A percentile compares a stretch with the other conserved stretches of the same genome.
Conservation (phyloP, 2,113 vertebrate species). For the Myotis lucifugus region DNA sequence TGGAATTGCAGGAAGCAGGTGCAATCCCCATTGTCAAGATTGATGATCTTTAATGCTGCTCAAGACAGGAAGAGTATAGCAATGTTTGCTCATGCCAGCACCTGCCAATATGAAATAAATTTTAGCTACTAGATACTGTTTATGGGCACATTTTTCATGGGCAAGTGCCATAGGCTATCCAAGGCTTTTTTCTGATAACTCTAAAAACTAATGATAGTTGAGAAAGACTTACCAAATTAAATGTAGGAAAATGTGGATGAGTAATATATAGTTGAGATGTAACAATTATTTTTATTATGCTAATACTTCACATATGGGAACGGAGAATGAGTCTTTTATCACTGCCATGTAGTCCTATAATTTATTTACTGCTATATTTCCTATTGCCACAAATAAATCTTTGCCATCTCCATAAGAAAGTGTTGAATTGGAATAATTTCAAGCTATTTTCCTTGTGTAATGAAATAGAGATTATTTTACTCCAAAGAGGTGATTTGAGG, state of each 20-base stretch:
- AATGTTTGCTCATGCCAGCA: neutral
- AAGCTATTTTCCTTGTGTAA: neutral
- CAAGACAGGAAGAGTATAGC: neutral
- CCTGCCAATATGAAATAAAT: slow-evolving; percentile 40
- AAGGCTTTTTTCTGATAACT: neutral
- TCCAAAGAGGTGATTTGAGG: slow-evolving; percentile 25
- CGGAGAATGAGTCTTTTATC: neutral
- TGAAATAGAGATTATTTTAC: slow-evolving; percentile 6
- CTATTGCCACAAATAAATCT: neutral
- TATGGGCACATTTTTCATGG: neutral
- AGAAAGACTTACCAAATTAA: neutral
- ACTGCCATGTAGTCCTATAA: neutral
- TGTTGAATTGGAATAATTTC: neutral
- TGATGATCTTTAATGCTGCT: neutral
- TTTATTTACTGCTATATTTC: neutral
- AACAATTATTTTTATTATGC: slow-evolving; percentile 21
- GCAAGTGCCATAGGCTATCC: neutral
- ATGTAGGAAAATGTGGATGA: neutral
- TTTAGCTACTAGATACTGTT: neutral
- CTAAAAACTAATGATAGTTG: neutral
- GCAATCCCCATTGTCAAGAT: neutral
- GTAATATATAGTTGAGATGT: neutral
- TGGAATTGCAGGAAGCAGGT: neutral
- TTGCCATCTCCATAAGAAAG: neutral
- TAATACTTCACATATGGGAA: neutral